phyloP scores from a whole-genome alignment of 2,797 vertebrate species.

The Phalloptychus januarius region DNA sequence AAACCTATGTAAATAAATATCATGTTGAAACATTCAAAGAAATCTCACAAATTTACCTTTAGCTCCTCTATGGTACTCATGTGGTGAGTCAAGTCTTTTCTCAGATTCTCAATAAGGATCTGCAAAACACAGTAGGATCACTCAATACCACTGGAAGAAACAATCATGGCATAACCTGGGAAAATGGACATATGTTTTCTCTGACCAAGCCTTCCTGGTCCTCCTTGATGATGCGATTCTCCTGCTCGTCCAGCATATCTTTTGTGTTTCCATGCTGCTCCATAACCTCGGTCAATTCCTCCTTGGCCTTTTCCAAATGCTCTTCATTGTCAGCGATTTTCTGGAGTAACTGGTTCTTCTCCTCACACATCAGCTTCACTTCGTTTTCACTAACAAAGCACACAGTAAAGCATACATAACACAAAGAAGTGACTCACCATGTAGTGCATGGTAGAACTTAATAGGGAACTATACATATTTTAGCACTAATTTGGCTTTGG shows the following conservation, averaged over 20 bases:
- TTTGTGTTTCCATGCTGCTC: conserved; percentile 66
- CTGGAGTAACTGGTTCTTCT: conserved; percentile 74
- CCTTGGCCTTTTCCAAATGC: conserved; percentile 73
- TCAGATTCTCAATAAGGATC: conserved; percentile 67
- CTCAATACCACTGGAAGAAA: conserved; percentile 8
- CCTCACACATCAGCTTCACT: conserved; percentile 69
- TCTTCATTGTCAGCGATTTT: conserved; percentile 75
- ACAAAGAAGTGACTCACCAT: conserved; percentile 2
- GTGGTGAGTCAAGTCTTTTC: conserved; percentile 56
- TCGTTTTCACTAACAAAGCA: conserved; percentile 66
- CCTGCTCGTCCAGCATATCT: conserved; percentile 72
- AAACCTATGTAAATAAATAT: background rate
- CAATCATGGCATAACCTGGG: conserved; percentile 12
- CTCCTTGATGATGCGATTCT: conserved; percentile 69
- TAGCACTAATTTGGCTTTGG: conserved; percentile 1
- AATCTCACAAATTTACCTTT: conserved; percentile 62
- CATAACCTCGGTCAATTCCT: conserved; percentile 71
- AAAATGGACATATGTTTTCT: conserved; percentile 45
- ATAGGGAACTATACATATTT: background rate
- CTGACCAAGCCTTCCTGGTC: conserved; percentile 84
- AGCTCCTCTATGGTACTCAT: conserved; percentile 51
- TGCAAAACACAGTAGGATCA: conserved; percentile 43
- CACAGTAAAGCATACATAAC: conserved; percentile 33
- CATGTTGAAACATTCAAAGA: background rate
- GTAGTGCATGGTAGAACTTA: conserved; percentile 5